Conservation (phyloP, 2,797 vertebrate genomes). For the Rousettus madagascariensis region DNA sequence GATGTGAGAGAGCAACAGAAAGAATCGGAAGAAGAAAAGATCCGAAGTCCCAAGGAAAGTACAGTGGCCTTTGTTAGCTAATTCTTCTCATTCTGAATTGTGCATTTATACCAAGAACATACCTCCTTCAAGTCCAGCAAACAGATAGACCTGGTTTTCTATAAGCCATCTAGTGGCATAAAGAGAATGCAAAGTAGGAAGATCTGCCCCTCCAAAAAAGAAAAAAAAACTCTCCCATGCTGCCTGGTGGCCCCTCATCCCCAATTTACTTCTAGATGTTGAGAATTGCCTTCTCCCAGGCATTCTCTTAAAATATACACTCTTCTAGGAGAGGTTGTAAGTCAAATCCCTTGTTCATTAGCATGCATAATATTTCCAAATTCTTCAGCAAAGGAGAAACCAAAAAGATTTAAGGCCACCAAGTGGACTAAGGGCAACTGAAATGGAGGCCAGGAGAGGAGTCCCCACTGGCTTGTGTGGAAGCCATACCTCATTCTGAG, state of each 20-base stretch:
- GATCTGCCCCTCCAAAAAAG: not conserved
- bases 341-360: not conserved
- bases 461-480: fast-evolving
- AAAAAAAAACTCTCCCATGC: not conserved
- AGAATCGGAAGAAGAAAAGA: not conserved
- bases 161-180: not conserved
- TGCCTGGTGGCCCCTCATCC: not conserved
- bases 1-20: not conserved
- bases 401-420: not conserved
- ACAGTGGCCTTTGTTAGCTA: not conserved
- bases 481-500: not conserved
- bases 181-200: not conserved
- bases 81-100: not conserved
- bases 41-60: not conserved
- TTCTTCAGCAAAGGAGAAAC: slow-evolving; percentile 2
- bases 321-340: not conserved
- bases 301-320: not conserved
- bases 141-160: not conserved
- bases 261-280: not conserved
- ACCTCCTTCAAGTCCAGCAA: not conserved
- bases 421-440: not conserved
- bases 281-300: not conserved
- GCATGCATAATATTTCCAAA: not conserved
- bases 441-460: not conserved
- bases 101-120: not conserved